Evolutionary conservation across 2,888 invertebrate genomes (phyloP).

Genomic region (Epsilonema sp.): DNA sequence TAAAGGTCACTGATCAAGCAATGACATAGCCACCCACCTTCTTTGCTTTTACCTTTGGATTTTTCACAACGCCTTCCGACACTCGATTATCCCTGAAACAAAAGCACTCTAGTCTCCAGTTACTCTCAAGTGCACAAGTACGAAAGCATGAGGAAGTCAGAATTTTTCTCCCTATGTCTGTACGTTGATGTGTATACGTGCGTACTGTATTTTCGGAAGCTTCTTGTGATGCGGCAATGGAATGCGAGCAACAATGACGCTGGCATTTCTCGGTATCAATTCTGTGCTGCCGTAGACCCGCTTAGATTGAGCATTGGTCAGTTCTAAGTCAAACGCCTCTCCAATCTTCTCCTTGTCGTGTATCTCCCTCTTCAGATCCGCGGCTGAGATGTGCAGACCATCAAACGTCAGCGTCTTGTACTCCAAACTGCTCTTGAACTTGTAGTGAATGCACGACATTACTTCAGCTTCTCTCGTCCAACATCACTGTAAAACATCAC

Average conservation of each 20-base stretch:
- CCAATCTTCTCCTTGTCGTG: slow-evolving; percentile 82
- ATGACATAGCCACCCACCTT: no score
- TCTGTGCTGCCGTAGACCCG: slow-evolving; percentile 74
- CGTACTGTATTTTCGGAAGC: slow-evolving; percentile 26
- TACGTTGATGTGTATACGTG: no score
- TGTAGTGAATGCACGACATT: slow-evolving; percentile 77
- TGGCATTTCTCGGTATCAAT: slow-evolving; percentile 89
- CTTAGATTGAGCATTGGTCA: slow-evolving; percentile 88
- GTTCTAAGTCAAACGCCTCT: slow-evolving; percentile 68
- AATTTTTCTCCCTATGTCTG: no score
- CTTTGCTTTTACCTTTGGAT: no score
- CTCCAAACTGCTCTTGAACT: slow-evolving; percentile 86
- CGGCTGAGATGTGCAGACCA: slow-evolving; percentile 82
- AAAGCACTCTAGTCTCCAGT: no score
- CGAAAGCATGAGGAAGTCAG: no score
- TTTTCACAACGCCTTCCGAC: no score
- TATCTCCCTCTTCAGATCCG: slow-evolving; percentile 81
- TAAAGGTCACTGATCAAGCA: no score
- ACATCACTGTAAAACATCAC: not conserved
- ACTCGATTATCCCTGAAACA: no score
- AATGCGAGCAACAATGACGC: slow-evolving; percentile 75
- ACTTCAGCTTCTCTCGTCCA: slow-evolving; percentile 1
- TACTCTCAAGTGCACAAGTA: no score
- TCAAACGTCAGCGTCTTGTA: slow-evolving; percentile 61
- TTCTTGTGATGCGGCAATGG: slow-evolving; percentile 41